Base-by-base conservation (phyloP, 1,140 invertebrate genomes). In the Polypedilum pembai region DNA sequence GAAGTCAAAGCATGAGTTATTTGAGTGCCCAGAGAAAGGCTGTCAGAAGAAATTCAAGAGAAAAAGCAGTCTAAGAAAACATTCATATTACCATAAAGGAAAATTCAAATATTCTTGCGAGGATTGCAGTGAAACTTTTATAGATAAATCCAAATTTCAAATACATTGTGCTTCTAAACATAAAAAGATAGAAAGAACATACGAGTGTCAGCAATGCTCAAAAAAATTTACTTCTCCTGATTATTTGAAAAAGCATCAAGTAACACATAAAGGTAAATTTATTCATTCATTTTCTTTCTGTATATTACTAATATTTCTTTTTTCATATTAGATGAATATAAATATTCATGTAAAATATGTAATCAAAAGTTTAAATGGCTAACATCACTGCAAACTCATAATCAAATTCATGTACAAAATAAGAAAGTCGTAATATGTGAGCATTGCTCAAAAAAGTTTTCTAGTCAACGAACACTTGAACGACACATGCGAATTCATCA, bases 121-220 rank as follows among this genome's bases (percentile, higher is more conserved):
- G 65, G 65, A 69, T 69, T 69, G 65, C 17, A 69, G 18, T 5
- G 20, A 20, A 10, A 69, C 65, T 10, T 69, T 69, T 10, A 69
- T 69, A 4, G 65, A 69, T 5, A 69, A 69, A 21, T 20, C 8
- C 0, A 69, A 69, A 69, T 69, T 18, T 12, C 17, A 21, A 2
- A 10, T 21, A 2, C 65, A 69, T 69, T n/a, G 12, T 56, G 45
- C 45, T 4, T 56, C 45, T n/a, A 56, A 56, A n/a, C 45, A 56
- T n/a, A 56, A 56, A n/a, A 56, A 56, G n/a, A 56, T 56, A n/a
- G 45, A 56, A n/a, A 56, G 15, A 56, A 56, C n/a, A 15, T 56
- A 56, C 45, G 45, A 56, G n/a, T 56, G 45, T 56, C 12, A 56
- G 45, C 10, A 69, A 69, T 18, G 65, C 18, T 8, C 15, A 20